phyloP scores from a whole-genome alignment of 2,888 invertebrate species.

The Eulithis testata region DNA sequence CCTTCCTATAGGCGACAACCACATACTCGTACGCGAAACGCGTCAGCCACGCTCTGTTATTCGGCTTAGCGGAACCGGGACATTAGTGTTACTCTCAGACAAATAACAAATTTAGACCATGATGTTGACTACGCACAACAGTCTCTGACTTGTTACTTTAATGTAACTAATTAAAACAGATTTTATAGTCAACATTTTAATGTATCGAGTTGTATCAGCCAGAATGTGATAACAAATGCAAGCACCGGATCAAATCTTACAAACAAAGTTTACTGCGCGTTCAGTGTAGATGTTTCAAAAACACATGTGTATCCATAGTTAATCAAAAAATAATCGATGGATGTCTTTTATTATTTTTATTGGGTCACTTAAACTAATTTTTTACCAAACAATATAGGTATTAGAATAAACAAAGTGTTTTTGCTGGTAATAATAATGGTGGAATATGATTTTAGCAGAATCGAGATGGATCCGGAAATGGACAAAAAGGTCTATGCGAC shows the following conservation, averaged over 20 bases:
- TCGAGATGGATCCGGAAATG: constrained; percentile 29
- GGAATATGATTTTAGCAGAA: constrained; percentile 34
- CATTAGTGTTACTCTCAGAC: constrained; percentile 8
- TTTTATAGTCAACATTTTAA: neutral
- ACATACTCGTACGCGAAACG: too few species aligned
- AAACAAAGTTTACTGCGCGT: constrained; percentile 8
- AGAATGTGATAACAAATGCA: constrained; percentile 11
- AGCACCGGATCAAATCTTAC: constrained; percentile 1
- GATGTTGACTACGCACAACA: constrained; percentile 19
- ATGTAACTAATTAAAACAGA: constrained; percentile 4
- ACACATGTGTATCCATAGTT: neutral
- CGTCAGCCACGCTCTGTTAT: too few species aligned
- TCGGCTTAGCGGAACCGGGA: too few species aligned
- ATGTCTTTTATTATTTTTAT: neutral
- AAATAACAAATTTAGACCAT: constrained; percentile 10
- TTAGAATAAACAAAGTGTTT: constrained; percentile 1
- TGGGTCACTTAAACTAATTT: neutral
- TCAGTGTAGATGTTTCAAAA: constrained; percentile 11
- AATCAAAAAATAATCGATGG: constrained; percentile 1
- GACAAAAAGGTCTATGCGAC: constrained; percentile 13
- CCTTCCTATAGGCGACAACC: too few species aligned
- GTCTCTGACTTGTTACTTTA: constrained; percentile 14
- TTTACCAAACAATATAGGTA: neutral
- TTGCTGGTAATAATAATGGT: constrained; percentile 21
- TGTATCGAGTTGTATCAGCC: constrained; percentile 4